Evolutionary conservation across 2,113 vertebrate genomes (phyloP).

Genomic region (Engraulis encrasicolus): DNA sequence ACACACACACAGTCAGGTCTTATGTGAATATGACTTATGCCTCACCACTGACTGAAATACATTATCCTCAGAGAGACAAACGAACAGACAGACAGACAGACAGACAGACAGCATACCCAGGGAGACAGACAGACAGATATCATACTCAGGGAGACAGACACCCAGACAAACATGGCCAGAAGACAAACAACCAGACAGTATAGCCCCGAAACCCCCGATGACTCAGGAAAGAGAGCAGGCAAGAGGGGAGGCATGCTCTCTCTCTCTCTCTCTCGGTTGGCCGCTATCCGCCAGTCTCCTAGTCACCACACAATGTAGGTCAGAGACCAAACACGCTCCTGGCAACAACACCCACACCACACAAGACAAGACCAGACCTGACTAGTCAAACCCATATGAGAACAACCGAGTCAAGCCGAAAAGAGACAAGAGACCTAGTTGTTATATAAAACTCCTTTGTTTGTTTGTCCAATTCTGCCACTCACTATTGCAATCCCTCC

Average conservation of each 20-base stretch:
- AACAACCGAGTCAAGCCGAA: too few species aligned
- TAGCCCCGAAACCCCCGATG: too few species aligned
- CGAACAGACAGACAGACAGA: background rate
- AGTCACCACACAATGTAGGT: slow-evolving; percentile 66
- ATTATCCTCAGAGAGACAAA: slow-evolving; percentile 5
- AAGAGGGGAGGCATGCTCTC: slow-evolving; percentile 5
- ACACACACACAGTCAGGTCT: background rate
- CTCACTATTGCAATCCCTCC: too few species aligned
- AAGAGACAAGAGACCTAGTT: too few species aligned
- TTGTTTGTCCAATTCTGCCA: too few species aligned
- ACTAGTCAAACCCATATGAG: too few species aligned
- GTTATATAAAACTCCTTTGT: too few species aligned
- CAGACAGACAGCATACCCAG: background rate
- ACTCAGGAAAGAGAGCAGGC: background rate
- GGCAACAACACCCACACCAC: slow-evolving; percentile 28
- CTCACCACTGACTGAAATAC: too few species aligned
- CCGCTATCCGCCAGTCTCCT: too few species aligned
- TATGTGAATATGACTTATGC: background rate
- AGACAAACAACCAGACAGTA: background rate
- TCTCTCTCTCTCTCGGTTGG: slow-evolving; percentile 36
- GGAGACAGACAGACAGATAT: background rate
- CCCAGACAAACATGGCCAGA: slow-evolving; percentile 30
- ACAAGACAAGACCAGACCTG: too few species aligned
- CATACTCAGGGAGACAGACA: slow-evolving; percentile 29
- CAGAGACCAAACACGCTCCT: slow-evolving; percentile 43